Conservation (phyloP, 2,888 invertebrate species). For the Phaonia tiefii region DNA sequence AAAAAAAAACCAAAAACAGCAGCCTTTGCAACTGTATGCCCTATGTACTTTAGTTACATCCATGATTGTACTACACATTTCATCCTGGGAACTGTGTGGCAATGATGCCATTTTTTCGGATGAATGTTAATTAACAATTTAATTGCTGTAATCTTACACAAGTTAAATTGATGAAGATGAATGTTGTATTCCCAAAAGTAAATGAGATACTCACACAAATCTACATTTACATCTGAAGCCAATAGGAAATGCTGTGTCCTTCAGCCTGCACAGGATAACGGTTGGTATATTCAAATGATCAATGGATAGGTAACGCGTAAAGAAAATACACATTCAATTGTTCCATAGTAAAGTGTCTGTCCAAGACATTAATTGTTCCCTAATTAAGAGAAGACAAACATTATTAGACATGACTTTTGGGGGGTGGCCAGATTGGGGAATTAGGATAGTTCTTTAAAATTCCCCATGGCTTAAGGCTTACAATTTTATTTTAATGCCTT, state of each 20-base stretch:
- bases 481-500: too few species aligned
- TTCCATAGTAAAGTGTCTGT: too few species aligned
- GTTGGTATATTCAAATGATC: background rate
- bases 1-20: too few species aligned
- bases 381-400: too few species aligned
- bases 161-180: slow-evolving; percentile 66
- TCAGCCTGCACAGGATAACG: background rate
- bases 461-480: too few species aligned
- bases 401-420: too few species aligned
- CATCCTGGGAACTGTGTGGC: slow-evolving; percentile 52
- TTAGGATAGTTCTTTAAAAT: too few species aligned
- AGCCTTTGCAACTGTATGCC: background rate
- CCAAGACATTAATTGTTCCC: too few species aligned
- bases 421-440: too few species aligned
- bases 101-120: slow-evolving; percentile 58
- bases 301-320: background rate
- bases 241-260: slow-evolving; percentile 2
- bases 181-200: slow-evolving; percentile 52
- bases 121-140: slow-evolving; percentile 67
- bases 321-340: background rate
- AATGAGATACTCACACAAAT: slow-evolving; percentile 50
- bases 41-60: slow-evolving; percentile 26
- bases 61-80: background rate
- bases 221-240: background rate
- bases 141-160: slow-evolving; percentile 66